Evolutionary conservation across 2,113 vertebrate genomes (phyloP).

Genomic region (Gymnogyps californianus): DNA sequence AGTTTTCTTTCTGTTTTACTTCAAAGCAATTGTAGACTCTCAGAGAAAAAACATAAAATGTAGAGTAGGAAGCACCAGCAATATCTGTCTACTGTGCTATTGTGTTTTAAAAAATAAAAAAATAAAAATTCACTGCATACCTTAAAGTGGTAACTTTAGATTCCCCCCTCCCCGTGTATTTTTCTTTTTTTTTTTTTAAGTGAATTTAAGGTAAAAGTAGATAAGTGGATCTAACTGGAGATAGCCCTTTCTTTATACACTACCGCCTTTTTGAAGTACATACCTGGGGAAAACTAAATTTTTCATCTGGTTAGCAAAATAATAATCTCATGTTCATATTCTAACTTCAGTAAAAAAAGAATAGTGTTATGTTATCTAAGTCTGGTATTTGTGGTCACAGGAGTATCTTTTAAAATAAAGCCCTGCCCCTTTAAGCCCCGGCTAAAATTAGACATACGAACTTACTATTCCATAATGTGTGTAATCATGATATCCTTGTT

Average conservation of each 20-base stretch:
- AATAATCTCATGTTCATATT: neutral
- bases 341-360: neutral
- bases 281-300: neutral
- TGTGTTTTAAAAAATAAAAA: neutral
- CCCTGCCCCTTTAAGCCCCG: neutral
- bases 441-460: neutral
- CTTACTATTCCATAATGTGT: neutral
- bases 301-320: neutral
- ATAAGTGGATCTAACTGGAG: neutral
- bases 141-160: neutral
- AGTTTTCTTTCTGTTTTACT: neutral
- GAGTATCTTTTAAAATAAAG: neutral
- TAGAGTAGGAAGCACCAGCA: neutral
- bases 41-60: neutral
- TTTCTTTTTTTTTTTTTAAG: neutral
- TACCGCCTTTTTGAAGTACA: neutral
- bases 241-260: neutral
- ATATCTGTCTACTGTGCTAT: neutral
- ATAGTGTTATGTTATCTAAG: neutral
- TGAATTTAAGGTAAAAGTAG: neutral
- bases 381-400: neutral
- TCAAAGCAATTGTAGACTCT: neutral
- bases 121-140: neutral
- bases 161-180: fast-evolving
- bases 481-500: neutral